Conservation (phyloP, 2,888 invertebrate species). For the Acholoe squamosa region DNA sequence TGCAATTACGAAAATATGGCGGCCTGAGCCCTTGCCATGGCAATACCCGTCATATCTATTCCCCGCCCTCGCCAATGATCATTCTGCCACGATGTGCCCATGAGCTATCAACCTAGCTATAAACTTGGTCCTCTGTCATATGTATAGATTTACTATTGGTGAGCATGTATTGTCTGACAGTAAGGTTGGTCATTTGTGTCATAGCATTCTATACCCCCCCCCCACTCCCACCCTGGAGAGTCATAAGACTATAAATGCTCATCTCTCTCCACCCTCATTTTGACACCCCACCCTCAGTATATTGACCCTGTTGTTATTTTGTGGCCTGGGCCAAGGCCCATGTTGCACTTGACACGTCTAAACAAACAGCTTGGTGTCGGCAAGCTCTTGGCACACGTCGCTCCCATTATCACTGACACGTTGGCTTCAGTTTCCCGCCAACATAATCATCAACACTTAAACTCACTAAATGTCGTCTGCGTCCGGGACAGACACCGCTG, state of each 20-base stretch:
- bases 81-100: no score
- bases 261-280: not conserved
- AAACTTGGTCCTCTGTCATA: no score
- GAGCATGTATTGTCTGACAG: no score
- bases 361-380: slow-evolving; percentile 50
- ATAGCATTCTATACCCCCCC: no score
- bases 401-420: slow-evolving; percentile 33
- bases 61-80: no score
- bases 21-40: not conserved
- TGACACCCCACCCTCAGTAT: not conserved
- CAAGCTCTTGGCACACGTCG: slow-evolving; percentile 40
- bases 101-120: no score
- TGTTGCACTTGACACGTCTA: slow-evolving; percentile 38
- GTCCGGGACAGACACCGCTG: slow-evolving; percentile 31
- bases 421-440: not conserved
- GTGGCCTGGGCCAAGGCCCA: slow-evolving; percentile 24
- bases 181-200: no score
- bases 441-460: not conserved
- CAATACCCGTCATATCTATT: not conserved
- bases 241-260: no score
- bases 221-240: no score
- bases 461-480: slow-evolving; percentile 24
- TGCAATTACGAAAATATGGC: slow-evolving; percentile 36
- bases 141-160: no score
- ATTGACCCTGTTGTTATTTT: not conserved